A percentile compares a stretch with the other conserved stretches of the same genome.
phyloP scores from a whole-genome alignment of 2,888 invertebrate species.

The Philereme vetulata region DNA sequence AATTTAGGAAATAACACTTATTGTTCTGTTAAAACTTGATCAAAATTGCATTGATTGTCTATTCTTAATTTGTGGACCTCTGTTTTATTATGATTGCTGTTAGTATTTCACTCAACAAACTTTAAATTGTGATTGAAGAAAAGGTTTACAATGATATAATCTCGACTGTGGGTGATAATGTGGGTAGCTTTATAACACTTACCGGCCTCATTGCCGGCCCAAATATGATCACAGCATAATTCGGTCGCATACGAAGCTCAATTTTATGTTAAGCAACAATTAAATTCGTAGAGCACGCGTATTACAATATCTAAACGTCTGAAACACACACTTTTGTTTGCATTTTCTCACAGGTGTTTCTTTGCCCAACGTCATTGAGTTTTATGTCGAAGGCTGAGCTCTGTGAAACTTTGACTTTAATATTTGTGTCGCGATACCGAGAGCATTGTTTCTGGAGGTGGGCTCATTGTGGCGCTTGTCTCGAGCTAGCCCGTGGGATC shows the following conservation, averaged over 20 bases:
- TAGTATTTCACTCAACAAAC: constrained; percentile 21
- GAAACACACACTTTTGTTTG: constrained; percentile 66
- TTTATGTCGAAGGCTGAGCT: constrained; percentile 75
- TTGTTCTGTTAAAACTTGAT: constrained; percentile 26
- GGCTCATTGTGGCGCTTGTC: constrained; percentile 64
- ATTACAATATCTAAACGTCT: constrained; percentile 40
- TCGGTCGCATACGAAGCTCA: constrained; percentile 43
- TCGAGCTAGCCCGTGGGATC: constrained; percentile 72
- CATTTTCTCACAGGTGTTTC: constrained; percentile 80
- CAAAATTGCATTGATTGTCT: constrained; percentile 10
- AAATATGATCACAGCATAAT: constrained; percentile 39
- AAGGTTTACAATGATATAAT: constrained; percentile 20
- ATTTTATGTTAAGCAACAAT: constrained; percentile 48
- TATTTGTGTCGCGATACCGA: constrained; percentile 73
- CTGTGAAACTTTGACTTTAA: constrained; percentile 75
- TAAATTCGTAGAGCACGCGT: constrained; percentile 43
- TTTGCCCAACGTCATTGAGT: constrained; percentile 71
- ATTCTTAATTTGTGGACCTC: constrained; percentile 14
- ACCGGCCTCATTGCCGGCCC: constrained; percentile 31
- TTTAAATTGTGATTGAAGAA: constrained; percentile 21
- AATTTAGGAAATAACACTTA: constrained; percentile 34
- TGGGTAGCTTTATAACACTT: constrained; percentile 32
- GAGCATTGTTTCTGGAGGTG: constrained; percentile 69
- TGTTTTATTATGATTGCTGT: constrained; percentile 8
- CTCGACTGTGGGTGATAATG: constrained; percentile 22